These are phyloP conservation scores for Platorchestia sp. DNA, from an alignment of 1,140 invertebrate genomes.

Conservation along the genomic window DNA sequence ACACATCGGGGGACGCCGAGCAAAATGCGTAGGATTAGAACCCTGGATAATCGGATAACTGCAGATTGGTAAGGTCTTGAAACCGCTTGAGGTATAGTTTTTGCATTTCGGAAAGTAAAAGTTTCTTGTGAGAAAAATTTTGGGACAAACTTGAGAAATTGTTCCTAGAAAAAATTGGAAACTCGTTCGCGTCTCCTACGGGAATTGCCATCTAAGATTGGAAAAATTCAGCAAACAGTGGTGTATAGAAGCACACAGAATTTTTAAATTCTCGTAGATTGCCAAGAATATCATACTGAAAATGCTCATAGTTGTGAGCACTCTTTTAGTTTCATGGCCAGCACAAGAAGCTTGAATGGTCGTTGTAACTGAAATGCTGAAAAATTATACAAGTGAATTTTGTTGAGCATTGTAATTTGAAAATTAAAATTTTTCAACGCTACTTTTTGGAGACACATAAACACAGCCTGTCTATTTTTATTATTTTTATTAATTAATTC, in stretches of 20 bases:
- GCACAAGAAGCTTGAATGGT: not conserved
- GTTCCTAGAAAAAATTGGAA: not conserved
- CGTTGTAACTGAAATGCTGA: too few relatives aligned
- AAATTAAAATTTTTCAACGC: too few relatives aligned
- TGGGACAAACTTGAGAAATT: not conserved
- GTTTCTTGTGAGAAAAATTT: not conserved
- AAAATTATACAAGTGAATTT: too few relatives aligned
- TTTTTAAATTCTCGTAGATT: not conserved
- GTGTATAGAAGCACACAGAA: not conserved
- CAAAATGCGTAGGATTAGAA: constrained; percentile 31
- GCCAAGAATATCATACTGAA: not conserved
- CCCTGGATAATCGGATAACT: constrained; percentile 43
- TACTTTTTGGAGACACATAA: too few relatives aligned
- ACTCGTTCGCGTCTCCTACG: not conserved
- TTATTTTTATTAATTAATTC: too few relatives aligned
- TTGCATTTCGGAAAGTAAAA: not conserved
- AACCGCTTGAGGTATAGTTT: not conserved
- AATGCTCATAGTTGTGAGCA: not conserved
- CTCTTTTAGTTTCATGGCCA: not conserved
- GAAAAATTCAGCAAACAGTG: not conserved
- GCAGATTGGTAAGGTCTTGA: not conserved
- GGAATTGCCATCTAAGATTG: not conserved
- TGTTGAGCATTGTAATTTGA: too few relatives aligned
- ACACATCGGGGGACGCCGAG: not conserved
- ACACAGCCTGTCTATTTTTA: too few relatives aligned